phyloP scores from a whole-genome alignment of 1,140 invertebrate species.

The Bathynomus jamesi region DNA sequence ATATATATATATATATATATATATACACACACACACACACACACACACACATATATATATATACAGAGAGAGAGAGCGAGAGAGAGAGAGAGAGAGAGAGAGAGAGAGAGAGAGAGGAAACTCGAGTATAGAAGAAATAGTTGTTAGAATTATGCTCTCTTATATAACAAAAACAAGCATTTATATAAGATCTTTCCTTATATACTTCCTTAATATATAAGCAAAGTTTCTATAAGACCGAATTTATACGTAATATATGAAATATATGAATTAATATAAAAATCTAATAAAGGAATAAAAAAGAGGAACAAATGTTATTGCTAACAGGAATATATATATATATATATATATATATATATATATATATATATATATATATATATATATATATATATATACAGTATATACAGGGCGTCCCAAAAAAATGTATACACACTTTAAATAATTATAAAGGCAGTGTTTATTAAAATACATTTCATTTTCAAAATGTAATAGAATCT shows the following conservation, averaged over 20 bases:
- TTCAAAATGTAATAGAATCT: too few relatives aligned
- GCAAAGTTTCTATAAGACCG: not conserved
- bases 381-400: too few relatives aligned
- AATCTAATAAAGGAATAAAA: not conserved
- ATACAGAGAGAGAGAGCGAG: not conserved
- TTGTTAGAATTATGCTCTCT: not conserved
- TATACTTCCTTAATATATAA: not conserved
- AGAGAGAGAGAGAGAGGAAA: not conserved
- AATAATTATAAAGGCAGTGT: too few relatives aligned
- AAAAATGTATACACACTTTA: too few relatives aligned
- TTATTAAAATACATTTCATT: too few relatives aligned
- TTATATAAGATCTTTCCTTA: not conserved
- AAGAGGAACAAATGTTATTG: not conserved
- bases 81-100: not conserved
- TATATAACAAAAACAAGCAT: not conserved
- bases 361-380: too few relatives aligned
- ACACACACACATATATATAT: slow-evolving; percentile 15
- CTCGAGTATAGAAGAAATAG: not conserved
- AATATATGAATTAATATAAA: not conserved
- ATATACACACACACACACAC: slow-evolving; percentile 13
- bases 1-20: slow-evolving; percentile 26
- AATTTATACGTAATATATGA: not conserved
- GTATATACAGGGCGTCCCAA: too few relatives aligned
- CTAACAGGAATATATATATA: not conserved
- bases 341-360: slow-evolving; percentile 3